Base-by-base conservation (phyloP, 1,140 invertebrate species). In the Bombus cullumanus region DNA sequence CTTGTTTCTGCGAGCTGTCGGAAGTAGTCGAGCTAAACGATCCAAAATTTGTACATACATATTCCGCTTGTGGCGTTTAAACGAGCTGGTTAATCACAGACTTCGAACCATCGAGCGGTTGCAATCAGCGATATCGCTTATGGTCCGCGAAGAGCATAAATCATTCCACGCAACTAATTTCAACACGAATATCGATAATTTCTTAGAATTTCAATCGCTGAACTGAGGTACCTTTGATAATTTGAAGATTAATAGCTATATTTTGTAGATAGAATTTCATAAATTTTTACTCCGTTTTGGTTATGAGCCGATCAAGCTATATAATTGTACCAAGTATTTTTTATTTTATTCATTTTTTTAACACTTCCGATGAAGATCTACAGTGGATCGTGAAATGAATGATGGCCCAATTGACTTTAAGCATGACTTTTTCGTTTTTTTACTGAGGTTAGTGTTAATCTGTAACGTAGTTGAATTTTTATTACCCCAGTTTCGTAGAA, bases 71-170 rank as follows among this genome's bases (percentile, higher is more conserved):
- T 41, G 64, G 64, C n/a, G 62, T 78, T 37, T 59, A 57, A 83
- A 83, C 64, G 73, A 78, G 74, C 47, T 53, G 43, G 62, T 77
- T 76, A 83, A 83, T 83, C 74, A 78, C 72, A 83, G 74, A 68
- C 64, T 53, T 37, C 64, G 34, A 53, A 68, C 47, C 64, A 41
- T 37, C 28, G 22, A 53, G 41, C 37, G 75, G 22, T 62, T 34
- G 37, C 64, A 78, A 83, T 78, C 77, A 83, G 22, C 74, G 39
- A 74, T 66, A 83, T 78, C 47, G 62, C 37, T 59, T 77, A 77
- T 43, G n/a, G 31, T 37, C n/a, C 28, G n/a, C 74, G 31, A 34
- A 22, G 15, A n/a, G n/a, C 15, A 47, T 41, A 78, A 77, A 83
- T 83, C 47, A 57, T 5, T 37, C 25, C 22, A 10, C n/a, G 34